A percentile compares a stretch with the other conserved stretches of the same genome.
Evolutionary conservation across 2,888 invertebrate species (phyloP).

Genomic region (Napeogenes sylphis): DNA sequence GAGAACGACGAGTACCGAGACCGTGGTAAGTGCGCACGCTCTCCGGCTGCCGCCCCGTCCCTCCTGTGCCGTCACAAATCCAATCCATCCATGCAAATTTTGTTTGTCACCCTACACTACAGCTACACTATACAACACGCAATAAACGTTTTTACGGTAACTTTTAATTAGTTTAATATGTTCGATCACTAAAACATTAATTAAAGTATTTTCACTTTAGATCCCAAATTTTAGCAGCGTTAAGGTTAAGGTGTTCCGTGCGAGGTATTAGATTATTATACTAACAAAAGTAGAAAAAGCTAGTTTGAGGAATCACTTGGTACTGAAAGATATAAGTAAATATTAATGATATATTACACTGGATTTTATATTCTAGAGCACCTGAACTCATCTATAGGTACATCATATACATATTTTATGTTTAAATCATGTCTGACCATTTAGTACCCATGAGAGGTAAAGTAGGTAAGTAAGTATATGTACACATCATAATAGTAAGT

Average conservation of each 20-base stretch:
- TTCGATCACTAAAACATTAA: constrained; percentile 12
- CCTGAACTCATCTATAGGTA: constrained; percentile 67
- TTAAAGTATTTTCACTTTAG: constrained; percentile 16
- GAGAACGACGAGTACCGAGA: constrained; percentile 78
- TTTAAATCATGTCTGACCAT: constrained; percentile 58
- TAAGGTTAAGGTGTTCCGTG: constrained; percentile 76
- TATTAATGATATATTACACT: constrained; percentile 45
- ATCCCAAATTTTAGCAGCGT: constrained; percentile 42
- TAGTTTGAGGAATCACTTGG: constrained; percentile 21
- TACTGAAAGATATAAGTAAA: constrained; percentile 13
- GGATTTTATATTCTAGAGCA: constrained; percentile 66
- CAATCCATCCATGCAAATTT: constrained; percentile 61
- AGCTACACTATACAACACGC: constrained; percentile 46
- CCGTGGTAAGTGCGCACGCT: constrained; percentile 75
- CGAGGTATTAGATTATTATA: constrained; percentile 56
- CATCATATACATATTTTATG: constrained; percentile 36
- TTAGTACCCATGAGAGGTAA: constrained; percentile 40
- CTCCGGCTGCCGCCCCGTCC: constrained; percentile 47
- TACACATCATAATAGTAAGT: background rate
- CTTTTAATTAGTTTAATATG: constrained; percentile 8
- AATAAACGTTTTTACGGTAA: constrained; percentile 20
- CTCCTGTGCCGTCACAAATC: constrained; percentile 64
- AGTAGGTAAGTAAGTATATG: constrained; percentile 29
- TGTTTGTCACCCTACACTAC: constrained; percentile 56
- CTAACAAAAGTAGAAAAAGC: constrained; percentile 27